These are phyloP conservation scores for Mantis religiosa DNA, from an alignment of 2,888 invertebrate genomes.

Conservation along the genomic window DNA sequence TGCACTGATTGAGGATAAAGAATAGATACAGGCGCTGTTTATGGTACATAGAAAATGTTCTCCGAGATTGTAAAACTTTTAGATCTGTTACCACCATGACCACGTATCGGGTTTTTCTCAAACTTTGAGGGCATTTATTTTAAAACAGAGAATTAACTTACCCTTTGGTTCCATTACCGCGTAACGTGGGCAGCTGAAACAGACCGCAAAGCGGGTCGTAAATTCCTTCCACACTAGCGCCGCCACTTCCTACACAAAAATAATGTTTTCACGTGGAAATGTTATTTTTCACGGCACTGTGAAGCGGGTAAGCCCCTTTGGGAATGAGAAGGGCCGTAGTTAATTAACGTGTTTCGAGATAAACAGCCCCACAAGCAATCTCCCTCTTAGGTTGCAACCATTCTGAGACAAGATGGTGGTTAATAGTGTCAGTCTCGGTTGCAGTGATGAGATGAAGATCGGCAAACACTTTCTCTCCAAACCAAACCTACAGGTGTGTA, in stretches of 20 bases:
- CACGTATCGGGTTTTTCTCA: no score
- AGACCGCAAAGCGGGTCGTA: no score
- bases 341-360: slow-evolving; percentile 16
- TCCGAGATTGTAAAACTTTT: no score
- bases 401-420: not conserved
- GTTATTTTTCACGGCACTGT: slow-evolving; percentile 3
- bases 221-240: no score
- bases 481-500: no score
- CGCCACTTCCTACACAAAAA: not conserved
- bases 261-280: slow-evolving; percentile 12
- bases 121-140: not conserved
- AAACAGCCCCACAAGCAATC: slow-evolving; percentile 5
- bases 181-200: no score
- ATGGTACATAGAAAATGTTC: no score
- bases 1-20: no score
- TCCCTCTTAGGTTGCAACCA: not conserved
- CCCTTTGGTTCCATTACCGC: not conserved
- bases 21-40: no score
- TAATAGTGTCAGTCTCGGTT: not conserved
- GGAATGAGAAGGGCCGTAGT: not conserved
- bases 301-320: not conserved
- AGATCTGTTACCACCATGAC: no score
- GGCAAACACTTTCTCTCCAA: no score
- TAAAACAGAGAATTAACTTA: not conserved
- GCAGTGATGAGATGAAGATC: not conserved